phyloP scores from a whole-genome alignment of 2,888 invertebrate genomes.

The Melanophora roralis region DNA sequence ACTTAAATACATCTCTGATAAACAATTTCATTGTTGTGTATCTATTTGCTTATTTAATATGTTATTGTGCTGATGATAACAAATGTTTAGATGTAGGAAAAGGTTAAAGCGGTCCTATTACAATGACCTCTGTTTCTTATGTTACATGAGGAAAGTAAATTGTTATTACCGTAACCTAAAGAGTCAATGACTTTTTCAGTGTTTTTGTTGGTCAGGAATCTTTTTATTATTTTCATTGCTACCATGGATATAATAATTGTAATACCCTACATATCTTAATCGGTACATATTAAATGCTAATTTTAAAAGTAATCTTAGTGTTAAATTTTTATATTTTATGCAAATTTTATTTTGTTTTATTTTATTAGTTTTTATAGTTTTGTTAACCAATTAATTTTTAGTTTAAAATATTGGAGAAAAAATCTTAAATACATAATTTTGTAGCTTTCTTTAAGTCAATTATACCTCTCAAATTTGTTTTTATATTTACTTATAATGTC shows the following conservation, averaged over 20 bases:
- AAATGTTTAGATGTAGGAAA: conserved; percentile 28
- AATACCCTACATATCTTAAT: too few relatives aligned
- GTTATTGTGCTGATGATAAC: neutral
- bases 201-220: conserved; percentile 30
- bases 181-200: conserved; percentile 73
- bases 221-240: neutral
- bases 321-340: too few relatives aligned
- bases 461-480: neutral
- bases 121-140: conserved; percentile 49
- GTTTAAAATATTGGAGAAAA: too few relatives aligned
- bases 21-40: conserved; percentile 5
- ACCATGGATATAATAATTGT: neutral
- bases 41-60: neutral
- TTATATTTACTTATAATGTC: neutral
- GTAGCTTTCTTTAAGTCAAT: neutral
- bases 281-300: too few relatives aligned
- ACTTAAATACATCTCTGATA: neutral
- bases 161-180: conserved; percentile 71
- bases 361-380: too few relatives aligned
- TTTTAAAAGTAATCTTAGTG: too few relatives aligned
- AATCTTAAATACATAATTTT: too few relatives aligned
- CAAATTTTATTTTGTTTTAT: too few relatives aligned
- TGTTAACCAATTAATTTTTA: too few relatives aligned
- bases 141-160: conserved; percentile 20
- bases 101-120: conserved; percentile 42